phyloP scores from a whole-genome alignment of 2,888 invertebrate genomes.

The Melikaiella ostensackeni region DNA sequence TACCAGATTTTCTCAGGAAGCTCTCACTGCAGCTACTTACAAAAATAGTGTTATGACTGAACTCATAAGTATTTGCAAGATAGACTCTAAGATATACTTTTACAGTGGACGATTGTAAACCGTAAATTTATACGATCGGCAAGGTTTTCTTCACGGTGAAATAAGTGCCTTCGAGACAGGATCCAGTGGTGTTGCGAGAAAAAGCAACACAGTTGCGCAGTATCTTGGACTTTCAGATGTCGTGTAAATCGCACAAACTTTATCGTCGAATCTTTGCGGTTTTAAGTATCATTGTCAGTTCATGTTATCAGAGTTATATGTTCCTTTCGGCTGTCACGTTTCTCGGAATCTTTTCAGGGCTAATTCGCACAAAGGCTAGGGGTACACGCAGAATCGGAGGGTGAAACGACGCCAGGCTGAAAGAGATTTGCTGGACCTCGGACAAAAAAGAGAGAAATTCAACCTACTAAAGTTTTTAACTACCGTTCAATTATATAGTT shows the following conservation, averaged over 20 bases:
- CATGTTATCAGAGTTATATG: conserved; percentile 43
- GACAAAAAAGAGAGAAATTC: conserved; percentile 55
- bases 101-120: conserved; percentile 61
- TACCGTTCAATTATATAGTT: conserved; percentile 70
- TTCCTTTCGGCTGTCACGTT: conserved; percentile 5
- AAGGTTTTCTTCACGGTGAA: conserved; percentile 39
- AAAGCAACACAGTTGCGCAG: not conserved
- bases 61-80: conserved; percentile 31
- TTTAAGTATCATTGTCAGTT: conserved; percentile 58
- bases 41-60: not conserved
- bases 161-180: conserved; percentile 6
- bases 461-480: conserved; percentile 69
- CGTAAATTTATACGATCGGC: conserved; percentile 61
- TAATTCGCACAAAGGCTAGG: conserved; percentile 24
- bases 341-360: conserved; percentile 42
- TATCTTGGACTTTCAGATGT: conserved; percentile 45
- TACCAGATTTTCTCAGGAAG: not conserved
- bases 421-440: conserved; percentile 31
- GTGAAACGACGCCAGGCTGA: conserved; percentile 32
- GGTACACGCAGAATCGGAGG: conserved; percentile 30
- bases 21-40: not conserved
- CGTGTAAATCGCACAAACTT: conserved; percentile 48
- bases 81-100: conserved; percentile 25
- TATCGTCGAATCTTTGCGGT: conserved; percentile 55
- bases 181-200: not conserved